Evolutionary conservation across 2,113 vertebrate species (phyloP), one percentile per base, ranked within the genome.

Genomic region (Coreoperca whiteheadi): DNA sequence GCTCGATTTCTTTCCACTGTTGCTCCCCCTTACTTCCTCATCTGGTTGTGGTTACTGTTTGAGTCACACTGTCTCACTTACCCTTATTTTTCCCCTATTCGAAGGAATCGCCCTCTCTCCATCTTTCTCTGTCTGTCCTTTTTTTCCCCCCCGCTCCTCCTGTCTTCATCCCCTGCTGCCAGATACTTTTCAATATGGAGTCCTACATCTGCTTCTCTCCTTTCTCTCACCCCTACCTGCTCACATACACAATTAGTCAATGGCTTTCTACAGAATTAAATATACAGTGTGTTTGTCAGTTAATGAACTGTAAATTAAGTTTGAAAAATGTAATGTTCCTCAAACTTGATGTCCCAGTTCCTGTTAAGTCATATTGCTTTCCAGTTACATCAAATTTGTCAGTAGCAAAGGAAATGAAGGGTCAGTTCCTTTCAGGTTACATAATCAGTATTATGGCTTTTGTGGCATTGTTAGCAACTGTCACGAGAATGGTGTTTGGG

Each of bases 21-120:
- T 18, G 65, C 85, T 79, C 77, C 65, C 72, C 74, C 70, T 68
- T 39, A 71, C 77, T 64, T 81, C 79, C 34, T 74, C 93, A 93
- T 94, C 93, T 94, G 94, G 89, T 91, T 90, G 82, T 91, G 89
- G 86, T 94, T 94, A 94, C 78, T 34, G 25, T 85, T 87, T 16
- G 16, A 84, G 85, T 84, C 63, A 37, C 65, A 18, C 76, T 77
- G 84, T 86, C 81, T 86, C 80, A 37, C 51, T 78, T 76, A 53
- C 76, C 48, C 59, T 79, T 71, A 68, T 81, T 68, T 74, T 79
- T 66, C 77, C 43, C 25, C 10, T 37, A 12, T 21, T 39, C 65
- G 8, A n/a, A n/a, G n/a, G n/a, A n/a, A n/a, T n/a, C 9, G 39
- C 48, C 30, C 32, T 20, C 65, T 59, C 70, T 41, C 57, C 18